Evolutionary conservation across 37 sponge, comb jelly and placozoan species (phyloP).

Genomic region (Axinella damicornis): DNA sequence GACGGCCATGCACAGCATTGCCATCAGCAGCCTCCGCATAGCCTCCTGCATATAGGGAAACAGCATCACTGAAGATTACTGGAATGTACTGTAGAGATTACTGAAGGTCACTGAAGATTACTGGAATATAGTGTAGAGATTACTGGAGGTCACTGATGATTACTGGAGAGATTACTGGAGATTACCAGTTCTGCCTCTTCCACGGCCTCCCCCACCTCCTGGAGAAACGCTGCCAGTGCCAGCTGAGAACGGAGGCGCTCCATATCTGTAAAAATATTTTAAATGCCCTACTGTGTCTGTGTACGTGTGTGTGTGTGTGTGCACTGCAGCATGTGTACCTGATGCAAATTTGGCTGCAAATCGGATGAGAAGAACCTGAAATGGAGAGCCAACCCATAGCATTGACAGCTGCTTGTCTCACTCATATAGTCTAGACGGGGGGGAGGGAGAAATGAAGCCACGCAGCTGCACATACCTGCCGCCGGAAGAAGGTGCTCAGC

Average conservation of each 20-base stretch:
- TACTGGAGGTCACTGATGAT: too few species aligned
- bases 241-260: conserved; percentile 52
- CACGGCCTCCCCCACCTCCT: conserved; percentile 59
- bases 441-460: too few species aligned
- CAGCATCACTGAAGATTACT: too few species aligned
- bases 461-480: too few species aligned
- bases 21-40: conserved; percentile 16
- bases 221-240: conserved; percentile 51
- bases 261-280: conserved; percentile 53
- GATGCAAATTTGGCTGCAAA: conserved; percentile 66
- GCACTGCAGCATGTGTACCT: conserved; percentile 40
- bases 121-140: too few species aligned
- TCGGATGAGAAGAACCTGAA: conserved; percentile 55
- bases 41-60: neutral
- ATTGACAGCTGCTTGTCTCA: neutral
- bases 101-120: too few species aligned
- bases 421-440: neutral
- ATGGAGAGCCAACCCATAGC: neutral
- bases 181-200: conserved; percentile 69
- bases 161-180: too few species aligned
- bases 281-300: too few species aligned
- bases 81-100: too few species aligned
- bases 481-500: conserved; percentile 59
- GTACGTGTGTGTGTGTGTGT: neutral
- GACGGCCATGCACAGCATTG: conserved; percentile 15